phyloP scores from a whole-genome alignment of 1,140 invertebrate genomes.

The Maniola jurtina region DNA sequence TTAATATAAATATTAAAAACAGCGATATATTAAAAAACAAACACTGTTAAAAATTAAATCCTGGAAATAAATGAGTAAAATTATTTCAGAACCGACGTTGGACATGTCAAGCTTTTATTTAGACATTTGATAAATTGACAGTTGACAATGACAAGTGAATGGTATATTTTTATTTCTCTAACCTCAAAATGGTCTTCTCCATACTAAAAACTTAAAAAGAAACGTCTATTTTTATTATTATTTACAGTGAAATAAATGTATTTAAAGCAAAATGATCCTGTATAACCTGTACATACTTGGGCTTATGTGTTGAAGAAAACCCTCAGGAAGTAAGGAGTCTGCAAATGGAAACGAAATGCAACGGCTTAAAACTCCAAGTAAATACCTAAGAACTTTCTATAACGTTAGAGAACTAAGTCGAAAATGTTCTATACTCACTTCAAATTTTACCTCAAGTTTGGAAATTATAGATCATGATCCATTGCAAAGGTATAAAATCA shows the following conservation, averaged over 20 bases:
- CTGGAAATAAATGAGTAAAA: too few relatives aligned
- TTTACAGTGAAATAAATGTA: too few relatives aligned
- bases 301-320: too few relatives aligned
- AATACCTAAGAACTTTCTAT: constrained; percentile 32
- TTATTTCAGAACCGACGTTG: background rate
- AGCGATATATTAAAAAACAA: too few relatives aligned
- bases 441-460: constrained; percentile 15
- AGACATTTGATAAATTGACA: background rate
- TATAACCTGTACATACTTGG: too few relatives aligned
- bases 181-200: too few relatives aligned
- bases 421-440: constrained; percentile 15
- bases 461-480: constrained; percentile 27
- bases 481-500: constrained; percentile 35
- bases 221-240: too few relatives aligned
- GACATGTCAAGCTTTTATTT: background rate
- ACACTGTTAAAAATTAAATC: too few relatives aligned
- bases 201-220: background rate
- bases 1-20: too few relatives aligned
- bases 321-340: background rate
- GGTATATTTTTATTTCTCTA: background rate
- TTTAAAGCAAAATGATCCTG: too few relatives aligned
- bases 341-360: constrained; percentile 33
- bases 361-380: constrained; percentile 28
- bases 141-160: background rate
- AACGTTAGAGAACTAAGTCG: constrained; percentile 25